Percentiles rank a stretch among this genome's conserved stretches.
These are phyloP conservation scores for Trissolcus brochymenae DNA, from an alignment of 2,888 invertebrate genomes.

Conservation along the genomic window DNA sequence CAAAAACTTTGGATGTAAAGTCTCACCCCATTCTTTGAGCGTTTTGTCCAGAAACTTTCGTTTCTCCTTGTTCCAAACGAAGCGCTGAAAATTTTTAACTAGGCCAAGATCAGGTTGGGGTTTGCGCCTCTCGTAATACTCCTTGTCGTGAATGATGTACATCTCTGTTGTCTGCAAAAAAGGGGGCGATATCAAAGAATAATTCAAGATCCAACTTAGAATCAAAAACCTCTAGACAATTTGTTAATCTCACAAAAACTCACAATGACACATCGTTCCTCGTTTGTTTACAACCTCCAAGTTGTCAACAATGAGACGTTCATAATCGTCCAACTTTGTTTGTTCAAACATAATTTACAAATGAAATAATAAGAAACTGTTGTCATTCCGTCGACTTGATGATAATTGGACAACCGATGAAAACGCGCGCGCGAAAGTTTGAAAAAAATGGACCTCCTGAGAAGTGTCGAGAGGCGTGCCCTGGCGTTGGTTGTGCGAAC, in stretches of 20 bases:
- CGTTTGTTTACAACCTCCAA: too few species aligned
- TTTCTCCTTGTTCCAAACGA: constrained; percentile 68
- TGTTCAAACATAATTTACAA: too few species aligned
- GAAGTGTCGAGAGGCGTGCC: not conserved
- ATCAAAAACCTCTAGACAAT: too few species aligned
- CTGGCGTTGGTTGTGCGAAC: not conserved
- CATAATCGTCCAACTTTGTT: too few species aligned
- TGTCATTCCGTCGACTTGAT: too few species aligned
- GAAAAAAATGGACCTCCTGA: not conserved
- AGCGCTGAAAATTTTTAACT: constrained; percentile 64
- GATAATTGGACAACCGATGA: too few species aligned
- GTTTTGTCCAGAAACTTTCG: constrained; percentile 67
- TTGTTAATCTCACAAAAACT: too few species aligned
- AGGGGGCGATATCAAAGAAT: not conserved
- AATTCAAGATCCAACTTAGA: too few species aligned
- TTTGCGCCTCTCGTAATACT: constrained; percentile 67
- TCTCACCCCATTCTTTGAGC: constrained; percentile 68
- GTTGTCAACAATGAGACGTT: too few species aligned
- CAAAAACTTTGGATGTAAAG: not conserved
- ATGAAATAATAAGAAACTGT: too few species aligned
- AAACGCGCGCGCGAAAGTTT: not conserved
- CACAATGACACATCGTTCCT: too few species aligned
- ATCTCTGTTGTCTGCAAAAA: constrained; percentile 27
- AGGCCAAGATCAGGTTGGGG: constrained; percentile 67
- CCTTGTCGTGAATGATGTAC: constrained; percentile 68